These are phyloP conservation scores for Conopomorpha cramerella DNA, from an alignment of 1,140 invertebrate genomes.

Conservation along the genomic window DNA sequence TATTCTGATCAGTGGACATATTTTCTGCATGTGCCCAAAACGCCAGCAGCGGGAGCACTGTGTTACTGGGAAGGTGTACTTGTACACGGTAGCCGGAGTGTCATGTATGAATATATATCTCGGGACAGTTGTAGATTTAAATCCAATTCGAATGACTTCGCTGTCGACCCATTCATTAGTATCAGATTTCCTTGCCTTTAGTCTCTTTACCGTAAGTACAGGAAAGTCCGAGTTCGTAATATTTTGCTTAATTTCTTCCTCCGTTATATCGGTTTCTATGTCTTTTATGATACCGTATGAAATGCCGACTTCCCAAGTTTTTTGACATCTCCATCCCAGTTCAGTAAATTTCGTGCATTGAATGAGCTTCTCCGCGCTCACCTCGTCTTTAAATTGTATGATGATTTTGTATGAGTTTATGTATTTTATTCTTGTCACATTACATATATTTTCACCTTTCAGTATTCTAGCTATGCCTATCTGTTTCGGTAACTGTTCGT, in stretches of 20 bases:
- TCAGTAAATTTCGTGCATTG: background rate
- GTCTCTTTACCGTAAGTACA: too few species aligned
- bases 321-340: conserved; percentile 5
- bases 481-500: conserved; percentile 8
- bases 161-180: too few species aligned
- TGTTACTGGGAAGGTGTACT: too few species aligned
- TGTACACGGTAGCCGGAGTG: too few species aligned
- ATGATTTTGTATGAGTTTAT: conserved; percentile 9
- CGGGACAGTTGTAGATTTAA: too few species aligned
- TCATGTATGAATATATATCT: too few species aligned
- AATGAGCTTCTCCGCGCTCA: conserved; percentile 4
- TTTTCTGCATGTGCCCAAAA: conserved; percentile 5
- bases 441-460: conserved; percentile 3
- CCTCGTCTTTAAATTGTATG: conserved; percentile 4
- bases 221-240: too few species aligned
- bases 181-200: too few species aligned
- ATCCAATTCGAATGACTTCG: too few species aligned
- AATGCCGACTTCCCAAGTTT: conserved; percentile 5
- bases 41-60: conserved; percentile 12
- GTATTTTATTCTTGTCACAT: conserved; percentile 8
- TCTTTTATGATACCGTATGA: conserved; percentile 8
- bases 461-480: conserved; percentile 9
- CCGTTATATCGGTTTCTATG: conserved; percentile 7
- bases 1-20: conserved; percentile 3
- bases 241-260: conserved; percentile 9